These are phyloP conservation scores for Clarias fuscus DNA, from an alignment of 2,797 vertebrate genomes.

Conservation along the genomic window DNA sequence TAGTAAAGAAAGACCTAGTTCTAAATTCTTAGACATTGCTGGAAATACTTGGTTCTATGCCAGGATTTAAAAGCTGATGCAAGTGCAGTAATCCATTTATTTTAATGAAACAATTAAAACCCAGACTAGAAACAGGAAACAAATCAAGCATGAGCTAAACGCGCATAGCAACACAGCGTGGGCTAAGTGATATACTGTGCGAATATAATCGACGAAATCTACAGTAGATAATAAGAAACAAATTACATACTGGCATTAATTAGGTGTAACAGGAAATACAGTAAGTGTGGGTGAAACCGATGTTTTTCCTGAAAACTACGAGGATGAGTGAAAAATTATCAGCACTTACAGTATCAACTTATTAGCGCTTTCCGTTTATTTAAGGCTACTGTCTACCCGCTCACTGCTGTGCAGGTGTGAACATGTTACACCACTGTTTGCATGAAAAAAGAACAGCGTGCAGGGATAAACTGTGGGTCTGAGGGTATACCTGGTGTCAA, in stretches of 20 bases:
- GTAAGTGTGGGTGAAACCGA: background rate
- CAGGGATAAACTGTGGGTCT: no score
- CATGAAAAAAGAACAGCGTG: no score
- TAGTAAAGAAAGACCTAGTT: background rate
- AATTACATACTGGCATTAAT: no score
- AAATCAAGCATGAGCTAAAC: background rate
- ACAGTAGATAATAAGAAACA: background rate
- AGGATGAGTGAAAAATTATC: no score
- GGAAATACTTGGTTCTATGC: background rate
- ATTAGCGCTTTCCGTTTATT: no score
- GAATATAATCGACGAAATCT: background rate
- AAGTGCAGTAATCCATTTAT: background rate
- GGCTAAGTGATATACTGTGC: background rate
- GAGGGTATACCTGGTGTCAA: no score
- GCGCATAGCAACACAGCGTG: background rate
- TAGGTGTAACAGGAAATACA: background rate
- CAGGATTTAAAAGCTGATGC: background rate
- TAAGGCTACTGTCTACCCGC: no score
- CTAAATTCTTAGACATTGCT: background rate
- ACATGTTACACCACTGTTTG: no score
- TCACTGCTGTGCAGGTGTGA: no score
- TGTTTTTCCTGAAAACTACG: no score
- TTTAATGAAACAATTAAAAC: background rate
- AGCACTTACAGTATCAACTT: no score
- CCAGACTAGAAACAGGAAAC: background rate